Evolutionary conservation across 2,113 vertebrate genomes (phyloP), one percentile per base, ranked within the genome.

Genomic region (Salvelinus namaycush): DNA sequence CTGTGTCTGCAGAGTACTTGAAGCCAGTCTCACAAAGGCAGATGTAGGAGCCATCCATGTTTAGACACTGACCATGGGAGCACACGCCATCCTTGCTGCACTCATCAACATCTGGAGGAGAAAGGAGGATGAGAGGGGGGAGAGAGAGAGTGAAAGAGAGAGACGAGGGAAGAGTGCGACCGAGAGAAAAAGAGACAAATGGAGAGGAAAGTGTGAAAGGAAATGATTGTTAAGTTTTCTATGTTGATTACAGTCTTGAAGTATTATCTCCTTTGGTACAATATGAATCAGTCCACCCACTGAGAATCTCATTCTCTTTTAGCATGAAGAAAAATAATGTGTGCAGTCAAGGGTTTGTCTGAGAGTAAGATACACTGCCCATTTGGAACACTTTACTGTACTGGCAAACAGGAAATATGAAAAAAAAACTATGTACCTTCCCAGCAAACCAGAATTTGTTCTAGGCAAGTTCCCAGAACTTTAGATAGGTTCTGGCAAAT

Each of bases 21-120:
- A 97, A 97, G 60, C 97, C 97, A 3, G 94, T 85, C 70, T 96
- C 89, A 74, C 97, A 98, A 59, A 95, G 83, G 87, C 96, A 98
- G 70, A 91, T 81, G 87, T 94, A 97, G 48, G 96, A 97, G 59
- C 97, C 96, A 8, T 95, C 94, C 0, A 92, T 95, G 89, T 98
- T 97, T 81, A 96, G 68, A 81, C 97, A 97, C 48, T 87, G 83
- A 9, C 96, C 96, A 57, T 84, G 85, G 0, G 83, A 78, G 84
- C 96, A 97, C 68, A 79, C 86, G 4, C 93, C 89, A 34, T 91
- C 82, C 67, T 92, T 93, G 29, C 85, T 78, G 49, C 97, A 97
- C 81, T 98, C 96, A 14, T 97, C 95, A 85, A 95, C 91, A 80
- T 98, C 97, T 98, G 80, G 14, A n/a, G 73, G 85, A 49, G 79